phyloP scores from a whole-genome alignment of 53 echinoderm and acorn worm genomes.

The Actinopyga echinites region DNA sequence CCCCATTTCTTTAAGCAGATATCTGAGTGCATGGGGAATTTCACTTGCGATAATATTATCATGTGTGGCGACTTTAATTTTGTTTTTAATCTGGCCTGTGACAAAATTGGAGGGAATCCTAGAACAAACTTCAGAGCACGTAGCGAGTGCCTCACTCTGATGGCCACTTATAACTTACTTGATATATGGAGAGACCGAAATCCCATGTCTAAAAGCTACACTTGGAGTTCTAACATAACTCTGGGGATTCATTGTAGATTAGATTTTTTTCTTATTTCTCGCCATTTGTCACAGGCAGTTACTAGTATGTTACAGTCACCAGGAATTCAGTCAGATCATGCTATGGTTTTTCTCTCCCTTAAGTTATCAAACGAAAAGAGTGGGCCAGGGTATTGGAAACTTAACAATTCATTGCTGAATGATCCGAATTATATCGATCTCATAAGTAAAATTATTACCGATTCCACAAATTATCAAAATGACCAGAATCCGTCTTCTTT shows the following conservation, averaged over 20 bases:
- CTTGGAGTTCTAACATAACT: too few species aligned
- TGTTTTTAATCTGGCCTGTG: background rate
- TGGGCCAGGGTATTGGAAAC: slow-evolving; percentile 37
- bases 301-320: background rate
- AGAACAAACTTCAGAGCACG: background rate
- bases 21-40: background rate
- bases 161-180: background rate
- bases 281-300: background rate
- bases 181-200: slow-evolving; percentile 15
- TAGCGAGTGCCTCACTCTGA: background rate
- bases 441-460: background rate
- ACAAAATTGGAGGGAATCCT: background rate
- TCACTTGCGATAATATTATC: background rate
- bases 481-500: background rate
- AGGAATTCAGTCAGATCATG: slow-evolving; percentile 27
- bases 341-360: background rate
- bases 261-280: slow-evolving; percentile 29
- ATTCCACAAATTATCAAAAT: background rate
- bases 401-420: slow-evolving; percentile 28
- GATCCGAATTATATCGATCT: background rate
- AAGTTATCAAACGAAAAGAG: background rate
- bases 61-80: slow-evolving; percentile 13
- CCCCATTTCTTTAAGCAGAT: background rate
- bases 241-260: background rate
- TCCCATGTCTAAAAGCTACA: background rate